Evolutionary conservation across 2,113 vertebrate species (phyloP).

Genomic region (Barbus barbus): DNA sequence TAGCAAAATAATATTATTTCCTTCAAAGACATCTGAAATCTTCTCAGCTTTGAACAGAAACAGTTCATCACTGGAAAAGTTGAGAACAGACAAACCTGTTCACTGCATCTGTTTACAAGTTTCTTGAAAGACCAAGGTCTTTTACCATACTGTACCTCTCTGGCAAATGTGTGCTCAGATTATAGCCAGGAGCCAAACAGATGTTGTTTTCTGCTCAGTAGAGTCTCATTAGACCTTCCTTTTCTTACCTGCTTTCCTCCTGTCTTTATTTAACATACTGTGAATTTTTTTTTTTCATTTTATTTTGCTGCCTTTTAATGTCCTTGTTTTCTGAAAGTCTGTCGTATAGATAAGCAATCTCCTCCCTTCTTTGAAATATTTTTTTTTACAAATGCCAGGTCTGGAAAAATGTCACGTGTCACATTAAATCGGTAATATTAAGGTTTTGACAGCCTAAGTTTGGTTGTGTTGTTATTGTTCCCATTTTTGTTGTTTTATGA

Average conservation of each 20-base stretch:
- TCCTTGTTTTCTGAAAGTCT: constrained; percentile 9
- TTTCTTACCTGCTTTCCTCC: constrained; percentile 61
- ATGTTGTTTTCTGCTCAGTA: constrained; percentile 79
- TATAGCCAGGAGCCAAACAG: constrained; percentile 79
- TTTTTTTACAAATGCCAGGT: neutral
- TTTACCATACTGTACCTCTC: constrained; percentile 69
- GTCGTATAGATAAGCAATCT: neutral
- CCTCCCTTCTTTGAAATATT: neutral
- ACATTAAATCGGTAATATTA: neutral
- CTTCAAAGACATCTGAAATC: constrained; percentile 9
- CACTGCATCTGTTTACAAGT: constrained; percentile 56
- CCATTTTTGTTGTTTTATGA: neutral
- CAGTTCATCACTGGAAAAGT: constrained; percentile 13
- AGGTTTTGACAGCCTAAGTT: no score
- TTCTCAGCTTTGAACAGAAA: neutral
- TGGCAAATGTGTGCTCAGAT: constrained; percentile 70
- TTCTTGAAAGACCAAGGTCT: constrained; percentile 60
- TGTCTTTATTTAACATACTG: constrained; percentile 51
- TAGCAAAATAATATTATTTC: neutral
- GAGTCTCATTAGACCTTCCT: constrained; percentile 65
- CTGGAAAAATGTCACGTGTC: neutral
- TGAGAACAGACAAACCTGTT: constrained; percentile 49
- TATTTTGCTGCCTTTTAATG: constrained; percentile 4
- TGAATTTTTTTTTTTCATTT: neutral
- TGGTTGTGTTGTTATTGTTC: neutral